Evolutionary conservation across 2,797 vertebrate species (phyloP).

Genomic region (Prunella strophiata): DNA sequence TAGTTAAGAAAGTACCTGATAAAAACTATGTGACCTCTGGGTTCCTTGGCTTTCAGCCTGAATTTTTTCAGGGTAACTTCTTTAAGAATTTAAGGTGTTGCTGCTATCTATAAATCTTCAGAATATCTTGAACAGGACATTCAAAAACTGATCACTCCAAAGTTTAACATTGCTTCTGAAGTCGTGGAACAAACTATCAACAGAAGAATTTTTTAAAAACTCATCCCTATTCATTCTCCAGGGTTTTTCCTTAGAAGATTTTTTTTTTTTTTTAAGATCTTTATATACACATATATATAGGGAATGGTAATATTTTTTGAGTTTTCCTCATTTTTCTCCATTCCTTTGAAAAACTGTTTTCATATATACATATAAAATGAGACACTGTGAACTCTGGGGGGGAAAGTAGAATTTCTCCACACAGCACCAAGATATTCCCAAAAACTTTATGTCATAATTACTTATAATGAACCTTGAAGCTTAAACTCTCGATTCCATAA

Average conservation of each 20-base stretch:
- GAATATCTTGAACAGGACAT: not conserved
- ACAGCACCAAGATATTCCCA: not conserved
- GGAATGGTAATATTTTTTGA: not conserved
- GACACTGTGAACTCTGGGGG: not conserved
- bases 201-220: not conserved
- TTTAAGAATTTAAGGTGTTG: not conserved
- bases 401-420: not conserved
- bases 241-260: accelerated
- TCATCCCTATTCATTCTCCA: not conserved
- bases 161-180: not conserved
- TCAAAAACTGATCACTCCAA: not conserved
- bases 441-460: slow-evolving; percentile 41
- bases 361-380: not conserved
- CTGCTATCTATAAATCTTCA: not conserved
- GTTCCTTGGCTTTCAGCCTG: not conserved
- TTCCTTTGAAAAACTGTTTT: not conserved
- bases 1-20: not conserved
- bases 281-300: not conserved
- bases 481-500: slow-evolving; percentile 28
- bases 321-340: not conserved
- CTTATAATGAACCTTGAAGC: slow-evolving; percentile 15
- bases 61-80: not conserved
- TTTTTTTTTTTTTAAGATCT: not conserved
- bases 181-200: not conserved
- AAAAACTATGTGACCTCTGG: not conserved